Base-by-base conservation (phyloP, 2,113 vertebrate species). In the Gadus macrocephalus region DNA sequence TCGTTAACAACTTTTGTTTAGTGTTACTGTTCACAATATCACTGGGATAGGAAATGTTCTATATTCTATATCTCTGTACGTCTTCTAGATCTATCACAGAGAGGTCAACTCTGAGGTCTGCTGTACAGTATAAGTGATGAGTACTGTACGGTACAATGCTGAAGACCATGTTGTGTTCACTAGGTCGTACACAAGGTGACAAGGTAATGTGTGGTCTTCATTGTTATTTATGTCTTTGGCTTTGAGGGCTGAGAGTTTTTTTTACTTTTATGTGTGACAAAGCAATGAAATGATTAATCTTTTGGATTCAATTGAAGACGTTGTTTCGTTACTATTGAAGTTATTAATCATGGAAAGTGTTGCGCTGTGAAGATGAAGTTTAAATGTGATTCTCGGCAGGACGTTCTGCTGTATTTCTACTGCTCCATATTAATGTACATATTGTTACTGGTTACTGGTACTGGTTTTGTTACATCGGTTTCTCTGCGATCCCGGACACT, bases 171-270 rank as follows among this genome's bases (percentile, higher is more conserved):
- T 25, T 15, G 62, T 27, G n/a, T 64, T 63, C 61, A 35, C 31
- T 4, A 35, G 31, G 4, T 35, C 4, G 31, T 35, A 35, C 31
- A 35, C 31, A 5, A 35, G 31, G 25, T 25, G 25, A 25, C 25
- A 25, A 66, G 63, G 61, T 53, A 27, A 61, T 61, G 2, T 60
- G 64, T 64, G 78, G 68, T 22, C 55, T n/a, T 25, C 31, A 62
- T 73, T 61, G 9, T 63, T 70, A 70, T 72, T 62, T 7, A 15
- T 62, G 62, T 27, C 55, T 59, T 67, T 53, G 27, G 16, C 58
- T 53, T 71, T 87, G 76, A 78, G 77, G 82, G 84, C 83, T 85
- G 83, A 89, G 89, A 91, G 87, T 84, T 58, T 38, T 81, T 66
- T 69, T 73, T 70, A 67, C 62, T 9, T 73, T 69, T 74, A 63